Percentiles rank a stretch among this genome's conserved stretches.
Conservation (phyloP, 2,797 vertebrate species). For the Enteromius treurensis region DNA sequence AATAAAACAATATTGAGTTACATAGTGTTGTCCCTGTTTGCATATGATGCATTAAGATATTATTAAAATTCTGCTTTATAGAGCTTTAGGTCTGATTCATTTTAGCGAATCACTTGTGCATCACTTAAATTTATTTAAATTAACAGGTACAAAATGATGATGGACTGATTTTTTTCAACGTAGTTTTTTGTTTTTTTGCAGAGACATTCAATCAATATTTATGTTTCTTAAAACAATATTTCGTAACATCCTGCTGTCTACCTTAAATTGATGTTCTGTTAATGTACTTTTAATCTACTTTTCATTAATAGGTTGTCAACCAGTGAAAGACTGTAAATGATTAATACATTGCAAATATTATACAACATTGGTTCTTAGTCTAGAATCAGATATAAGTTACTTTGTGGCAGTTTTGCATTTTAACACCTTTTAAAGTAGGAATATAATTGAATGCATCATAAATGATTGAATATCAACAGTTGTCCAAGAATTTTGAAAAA, state of each 20-base stretch:
- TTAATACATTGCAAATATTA: background rate
- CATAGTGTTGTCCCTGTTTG: background rate
- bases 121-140: background rate
- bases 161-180: background rate
- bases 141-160: background rate
- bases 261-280: background rate
- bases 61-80: too few relatives aligned
- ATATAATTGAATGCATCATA: background rate
- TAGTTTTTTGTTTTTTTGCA: background rate
- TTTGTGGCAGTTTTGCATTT: background rate
- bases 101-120: background rate
- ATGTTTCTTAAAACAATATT: background rate
- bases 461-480: background rate
- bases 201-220: too few relatives aligned
- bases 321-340: background rate
- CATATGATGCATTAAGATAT: too few relatives aligned
- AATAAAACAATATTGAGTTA: too few relatives aligned
- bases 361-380: background rate
- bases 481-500: background rate
- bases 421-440: background rate
- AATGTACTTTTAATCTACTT: background rate
- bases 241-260: background rate
- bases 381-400: background rate
- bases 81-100: background rate
- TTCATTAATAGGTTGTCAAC: background rate